Percentiles rank a stretch among this genome's conserved stretches.
These are phyloP conservation scores for Apotomis capreana DNA, from an alignment of 2,888 invertebrate genomes.

Conservation along the genomic window DNA sequence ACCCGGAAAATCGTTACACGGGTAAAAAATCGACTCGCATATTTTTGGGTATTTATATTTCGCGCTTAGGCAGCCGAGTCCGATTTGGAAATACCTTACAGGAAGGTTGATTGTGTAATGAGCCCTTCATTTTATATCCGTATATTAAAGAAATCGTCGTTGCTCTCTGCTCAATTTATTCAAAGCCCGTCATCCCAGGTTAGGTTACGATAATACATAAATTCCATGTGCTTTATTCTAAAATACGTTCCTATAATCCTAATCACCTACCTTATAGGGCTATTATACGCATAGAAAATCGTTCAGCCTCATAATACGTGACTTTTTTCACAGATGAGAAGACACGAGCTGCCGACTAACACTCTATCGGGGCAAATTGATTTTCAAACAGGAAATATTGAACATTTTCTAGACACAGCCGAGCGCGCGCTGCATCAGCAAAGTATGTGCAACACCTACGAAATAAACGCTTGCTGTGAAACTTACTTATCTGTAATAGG, in stretches of 20 bases:
- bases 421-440: conserved; percentile 57
- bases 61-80: conserved; percentile 13
- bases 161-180: conserved; percentile 26
- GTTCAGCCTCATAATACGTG: conserved; percentile 70
- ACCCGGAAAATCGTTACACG: conserved; percentile 35
- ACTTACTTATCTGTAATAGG: not conserved
- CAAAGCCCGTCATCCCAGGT: conserved; percentile 23
- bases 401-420: conserved; percentile 64
- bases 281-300: conserved; percentile 60
- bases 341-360: conserved; percentile 60
- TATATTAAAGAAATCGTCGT: not conserved
- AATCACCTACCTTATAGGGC: conserved; percentile 58
- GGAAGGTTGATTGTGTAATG: conserved; percentile 15
- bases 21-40: conserved; percentile 24
- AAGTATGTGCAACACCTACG: conserved; percentile 51
- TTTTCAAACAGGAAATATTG: conserved; percentile 72
- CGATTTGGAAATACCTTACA: conserved; percentile 17
- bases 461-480: conserved; percentile 28
- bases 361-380: conserved; percentile 73
- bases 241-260: conserved; percentile 47
- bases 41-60: conserved; percentile 22
- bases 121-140: conserved; percentile 9
- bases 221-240: conserved; percentile 27
- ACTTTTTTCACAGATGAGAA: conserved; percentile 67
- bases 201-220: conserved; percentile 25